Evolutionary conservation across 1,140 invertebrate species (phyloP).

Genomic region (Bradysia coprophila): DNA sequence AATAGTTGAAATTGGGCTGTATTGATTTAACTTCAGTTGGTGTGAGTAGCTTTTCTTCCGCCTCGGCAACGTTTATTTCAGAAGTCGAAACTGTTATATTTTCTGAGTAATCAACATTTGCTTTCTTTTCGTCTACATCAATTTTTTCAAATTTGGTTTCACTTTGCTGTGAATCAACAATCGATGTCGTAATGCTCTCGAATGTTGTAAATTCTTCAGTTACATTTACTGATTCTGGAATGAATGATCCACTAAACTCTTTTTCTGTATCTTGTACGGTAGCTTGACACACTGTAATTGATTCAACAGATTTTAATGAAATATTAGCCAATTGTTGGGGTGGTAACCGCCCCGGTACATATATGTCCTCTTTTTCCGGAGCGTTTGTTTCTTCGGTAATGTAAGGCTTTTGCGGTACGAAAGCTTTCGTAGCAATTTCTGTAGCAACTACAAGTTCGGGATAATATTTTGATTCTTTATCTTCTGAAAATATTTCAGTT

Average conservation of each 20-base stretch:
- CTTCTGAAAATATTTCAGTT: constrained; percentile 44
- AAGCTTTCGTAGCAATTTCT: constrained; percentile 40
- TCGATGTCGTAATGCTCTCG: not conserved
- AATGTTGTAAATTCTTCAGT: not conserved
- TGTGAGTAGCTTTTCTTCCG: not conserved
- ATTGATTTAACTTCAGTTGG: too few species aligned
- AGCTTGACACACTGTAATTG: constrained; percentile 36
- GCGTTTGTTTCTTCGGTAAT: constrained; percentile 33
- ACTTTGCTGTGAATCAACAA: not conserved
- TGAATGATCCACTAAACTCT: not conserved
- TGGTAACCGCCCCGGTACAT: constrained; percentile 22
- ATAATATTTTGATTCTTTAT: constrained; percentile 56
- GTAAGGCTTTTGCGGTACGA: constrained; percentile 43
- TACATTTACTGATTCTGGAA: not conserved
- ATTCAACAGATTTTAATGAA: constrained; percentile 36
- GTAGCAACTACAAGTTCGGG: constrained; percentile 61
- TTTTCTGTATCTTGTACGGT: constrained; percentile 23
- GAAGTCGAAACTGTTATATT: constrained; percentile 6
- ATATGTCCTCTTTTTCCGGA: constrained; percentile 6
- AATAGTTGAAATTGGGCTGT: too few species aligned
- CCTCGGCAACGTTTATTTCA: not conserved
- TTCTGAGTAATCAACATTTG: constrained; percentile 8
- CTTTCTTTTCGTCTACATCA: constrained; percentile 6
- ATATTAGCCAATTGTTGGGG: constrained; percentile 35
- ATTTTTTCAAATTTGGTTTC: constrained; percentile 15